Conservation (phyloP, 23 tunicate genomes). For the Corella eumyota region DNA sequence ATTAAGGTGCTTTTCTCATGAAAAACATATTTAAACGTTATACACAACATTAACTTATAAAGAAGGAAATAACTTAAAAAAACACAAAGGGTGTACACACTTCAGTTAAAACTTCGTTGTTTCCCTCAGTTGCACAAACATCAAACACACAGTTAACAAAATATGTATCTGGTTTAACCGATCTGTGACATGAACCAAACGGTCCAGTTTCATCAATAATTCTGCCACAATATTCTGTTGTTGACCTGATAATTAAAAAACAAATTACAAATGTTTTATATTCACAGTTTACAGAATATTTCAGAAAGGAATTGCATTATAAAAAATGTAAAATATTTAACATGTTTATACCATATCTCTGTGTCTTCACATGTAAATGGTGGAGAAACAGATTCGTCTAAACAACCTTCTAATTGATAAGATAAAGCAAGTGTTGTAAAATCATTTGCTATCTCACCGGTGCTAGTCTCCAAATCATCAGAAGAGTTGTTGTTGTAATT, state of each 20-base stretch:
- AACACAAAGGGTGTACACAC: constrained; percentile 8
- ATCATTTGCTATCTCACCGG: constrained; percentile 18
- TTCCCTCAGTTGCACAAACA: constrained; percentile 75
- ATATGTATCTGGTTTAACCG: constrained; percentile 13
- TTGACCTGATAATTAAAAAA: constrained; percentile 12
- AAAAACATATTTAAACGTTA: neutral
- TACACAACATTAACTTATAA: neutral
- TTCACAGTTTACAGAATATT: too few species aligned
- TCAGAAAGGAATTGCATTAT: neutral
- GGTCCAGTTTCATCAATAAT: constrained; percentile 19
- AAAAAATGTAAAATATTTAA: too few species aligned
- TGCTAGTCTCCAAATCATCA: constrained; percentile 48
- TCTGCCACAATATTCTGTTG: constrained; percentile 28
- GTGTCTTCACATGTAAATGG: constrained; percentile 25
- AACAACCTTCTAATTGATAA: constrained; percentile 32
- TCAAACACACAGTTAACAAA: constrained; percentile 58
- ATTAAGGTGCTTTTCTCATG: neutral
- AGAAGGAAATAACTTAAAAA: neutral
- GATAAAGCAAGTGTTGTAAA: constrained; percentile 44
- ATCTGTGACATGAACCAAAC: constrained; percentile 27
- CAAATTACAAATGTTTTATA: too few species aligned
- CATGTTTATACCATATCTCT: constrained; percentile 7
- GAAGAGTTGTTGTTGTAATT: constrained; percentile 42
- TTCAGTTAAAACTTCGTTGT: constrained; percentile 15
- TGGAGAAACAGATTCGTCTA: constrained; percentile 2